A percentile compares a stretch with the other conserved stretches of the same genome.
phyloP scores from a whole-genome alignment of 2,797 vertebrate genomes.

The Petrocephalus sullivani region DNA sequence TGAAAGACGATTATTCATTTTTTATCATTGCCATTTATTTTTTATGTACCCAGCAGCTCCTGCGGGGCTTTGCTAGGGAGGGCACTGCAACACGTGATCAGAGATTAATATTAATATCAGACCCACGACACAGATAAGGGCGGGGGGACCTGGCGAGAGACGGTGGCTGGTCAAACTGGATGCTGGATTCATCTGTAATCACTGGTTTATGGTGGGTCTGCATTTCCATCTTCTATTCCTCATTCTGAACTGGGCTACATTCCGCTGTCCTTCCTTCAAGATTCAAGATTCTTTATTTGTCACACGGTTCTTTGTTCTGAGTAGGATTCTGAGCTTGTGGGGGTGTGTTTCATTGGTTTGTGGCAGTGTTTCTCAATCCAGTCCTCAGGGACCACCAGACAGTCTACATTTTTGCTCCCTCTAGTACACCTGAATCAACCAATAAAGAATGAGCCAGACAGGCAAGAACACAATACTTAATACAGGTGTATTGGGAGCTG shows the following conservation, averaged over 20 bases:
- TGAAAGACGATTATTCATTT: not conserved
- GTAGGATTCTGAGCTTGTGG: not conserved
- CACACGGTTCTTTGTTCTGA: not conserved
- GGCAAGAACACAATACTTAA: not conserved
- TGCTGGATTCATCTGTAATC: not conserved
- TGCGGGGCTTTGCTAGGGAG: not conserved
- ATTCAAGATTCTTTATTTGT: no score
- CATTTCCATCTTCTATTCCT: not conserved
- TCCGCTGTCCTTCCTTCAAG: not conserved
- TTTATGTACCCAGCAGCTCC: not conserved
- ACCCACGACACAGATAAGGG: not conserved
- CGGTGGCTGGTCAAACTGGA: not conserved
- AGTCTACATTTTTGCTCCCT: not conserved
- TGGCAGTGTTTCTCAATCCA: not conserved
- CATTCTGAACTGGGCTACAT: not conserved
- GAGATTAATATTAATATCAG: constrained; percentile 26
- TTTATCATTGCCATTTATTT: not conserved
- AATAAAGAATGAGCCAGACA: not conserved
- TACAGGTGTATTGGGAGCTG: not conserved
- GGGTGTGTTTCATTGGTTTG: not conserved
- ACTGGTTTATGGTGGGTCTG: not conserved
- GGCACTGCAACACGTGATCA: constrained; percentile 25
- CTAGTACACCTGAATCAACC: not conserved
- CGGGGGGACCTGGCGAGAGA: not conserved
- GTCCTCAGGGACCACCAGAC: not conserved